phyloP scores from a whole-genome alignment of 2,888 invertebrate genomes.

The Orgyia antiqua region DNA sequence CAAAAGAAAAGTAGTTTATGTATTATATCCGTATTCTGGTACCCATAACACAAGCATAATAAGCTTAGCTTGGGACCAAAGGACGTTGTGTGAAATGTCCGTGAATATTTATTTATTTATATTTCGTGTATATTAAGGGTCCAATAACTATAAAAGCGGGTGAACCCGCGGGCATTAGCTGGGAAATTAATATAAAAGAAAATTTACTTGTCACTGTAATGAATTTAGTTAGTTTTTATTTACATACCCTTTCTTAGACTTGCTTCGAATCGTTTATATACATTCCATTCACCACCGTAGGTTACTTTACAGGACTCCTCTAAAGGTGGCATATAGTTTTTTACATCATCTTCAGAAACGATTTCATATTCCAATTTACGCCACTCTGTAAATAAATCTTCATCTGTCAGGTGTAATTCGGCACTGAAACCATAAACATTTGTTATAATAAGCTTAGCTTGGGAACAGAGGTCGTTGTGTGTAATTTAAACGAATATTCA shows the following conservation, averaged over 20 bases:
- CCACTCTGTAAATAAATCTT: slow-evolving; percentile 58
- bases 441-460: background rate
- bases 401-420: slow-evolving; percentile 33
- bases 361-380: slow-evolving; percentile 39
- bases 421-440: slow-evolving; percentile 37
- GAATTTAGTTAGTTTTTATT: too few species aligned
- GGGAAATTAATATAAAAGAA: too few species aligned
- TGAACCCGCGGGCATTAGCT: too few species aligned
- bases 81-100: too few species aligned
- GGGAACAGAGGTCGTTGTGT: background rate
- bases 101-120: too few species aligned
- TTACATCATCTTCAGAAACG: slow-evolving; percentile 48
- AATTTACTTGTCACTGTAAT: too few species aligned
- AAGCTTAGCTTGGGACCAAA: too few species aligned
- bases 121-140: too few species aligned
- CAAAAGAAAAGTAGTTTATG: too few species aligned
- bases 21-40: too few species aligned
- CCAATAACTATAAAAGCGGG: too few species aligned
- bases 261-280: slow-evolving; percentile 26
- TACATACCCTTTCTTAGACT: slow-evolving; percentile 21
- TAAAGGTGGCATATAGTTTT: slow-evolving; percentile 71
- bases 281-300: slow-evolving; percentile 22
- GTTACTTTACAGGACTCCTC: slow-evolving; percentile 75
- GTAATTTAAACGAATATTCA: background rate
- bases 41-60: too few species aligned